Conservation (phyloP, 2,797 vertebrate genomes). For the Ispidina picta region DNA sequence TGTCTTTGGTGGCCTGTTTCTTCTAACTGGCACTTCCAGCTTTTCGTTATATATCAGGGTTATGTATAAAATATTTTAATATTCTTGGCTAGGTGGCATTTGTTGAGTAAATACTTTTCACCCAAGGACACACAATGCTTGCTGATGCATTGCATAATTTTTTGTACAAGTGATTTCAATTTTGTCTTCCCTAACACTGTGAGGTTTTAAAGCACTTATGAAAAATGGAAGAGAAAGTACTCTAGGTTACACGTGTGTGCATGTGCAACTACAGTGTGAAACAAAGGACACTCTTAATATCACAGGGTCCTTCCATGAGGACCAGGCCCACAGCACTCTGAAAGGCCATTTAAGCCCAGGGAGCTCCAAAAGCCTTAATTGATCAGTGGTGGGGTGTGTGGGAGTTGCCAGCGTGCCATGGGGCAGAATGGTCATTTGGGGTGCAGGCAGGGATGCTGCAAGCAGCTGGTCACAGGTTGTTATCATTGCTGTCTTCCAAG, state of each 20-base stretch:
- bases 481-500: neutral
- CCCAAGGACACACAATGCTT: neutral
- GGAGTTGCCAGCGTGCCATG: neutral
- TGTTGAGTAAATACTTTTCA: neutral
- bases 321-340: neutral
- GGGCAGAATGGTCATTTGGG: fast-evolving
- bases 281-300: neutral
- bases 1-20: neutral
- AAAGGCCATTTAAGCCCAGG: fast-evolving
- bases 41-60: neutral
- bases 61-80: neutral
- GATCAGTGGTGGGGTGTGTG: fast-evolving
- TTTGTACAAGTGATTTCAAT: neutral
- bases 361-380: neutral
- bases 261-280: neutral
- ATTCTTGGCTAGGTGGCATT: neutral
- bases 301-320: neutral
- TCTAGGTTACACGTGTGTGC: fast-evolving
- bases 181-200: neutral
- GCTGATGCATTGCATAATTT: neutral
- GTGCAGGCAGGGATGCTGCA: neutral
- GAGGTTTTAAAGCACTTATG: neutral
- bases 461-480: neutral
- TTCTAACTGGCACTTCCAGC: neutral
- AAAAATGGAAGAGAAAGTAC: neutral